Base-by-base conservation (phyloP, 2,113 vertebrate species). In the Nothobranchius kuhntae region DNA sequence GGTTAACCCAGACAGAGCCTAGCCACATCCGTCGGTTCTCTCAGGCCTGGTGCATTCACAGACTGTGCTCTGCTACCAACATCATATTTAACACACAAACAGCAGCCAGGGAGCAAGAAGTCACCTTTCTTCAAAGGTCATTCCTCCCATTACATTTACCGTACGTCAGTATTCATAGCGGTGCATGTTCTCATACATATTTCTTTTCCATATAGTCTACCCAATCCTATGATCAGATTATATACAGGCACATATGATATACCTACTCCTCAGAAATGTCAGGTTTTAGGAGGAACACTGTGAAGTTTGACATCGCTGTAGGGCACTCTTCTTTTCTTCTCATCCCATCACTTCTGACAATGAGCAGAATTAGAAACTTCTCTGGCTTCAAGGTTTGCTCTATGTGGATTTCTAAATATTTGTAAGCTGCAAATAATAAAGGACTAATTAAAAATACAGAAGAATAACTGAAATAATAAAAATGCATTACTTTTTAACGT, bases 61-160 rank as follows among this genome's bases (percentile, higher is more conserved):
- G 51, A 26, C 62, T 24, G 21, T 76, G 65, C 75, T 61, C 64
- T 55, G 65, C 71, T 81, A 64, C 75, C 78, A 77, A 74, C 73
- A 81, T 84, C 77, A 85, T 73, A 87, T 92, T 89, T 84, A 82
- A 86, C 84, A 87, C 80, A 89, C 84, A 84, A 81, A 81, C 75
- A 73, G 58, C 48, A 56, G 75, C 65, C 53, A 62, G 61, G 52
- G 60, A 83, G 67, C 46, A 81, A 79, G 57, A 80, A 82, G 71
- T 85, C 87, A 75, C 81, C 89, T 80, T 90, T 80, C 60, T 75
- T 73, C 71, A 91, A 91, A 92, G 89, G 89, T 90, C 81, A 89
- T 76, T 75, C 76, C 53, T 83, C 68, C 65, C 80, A 81, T 91
- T 88, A 82, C 42, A 62, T 77, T 77, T 65, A 60, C 78, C 60